Conservation (phyloP, 2,888 invertebrate species). For the Clunio marinus region DNA sequence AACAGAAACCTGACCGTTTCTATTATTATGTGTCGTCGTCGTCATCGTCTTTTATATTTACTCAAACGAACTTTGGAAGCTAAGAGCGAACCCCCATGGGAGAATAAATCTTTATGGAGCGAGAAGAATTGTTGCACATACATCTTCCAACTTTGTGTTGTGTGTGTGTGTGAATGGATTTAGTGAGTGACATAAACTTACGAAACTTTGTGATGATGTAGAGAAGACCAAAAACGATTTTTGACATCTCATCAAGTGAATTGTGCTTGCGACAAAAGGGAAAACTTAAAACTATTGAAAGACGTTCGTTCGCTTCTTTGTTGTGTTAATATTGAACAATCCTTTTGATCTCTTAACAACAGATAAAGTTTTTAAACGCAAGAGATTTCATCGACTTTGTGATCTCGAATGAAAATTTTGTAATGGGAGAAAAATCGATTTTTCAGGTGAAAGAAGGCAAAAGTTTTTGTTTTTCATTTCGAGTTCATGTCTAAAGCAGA, state of each 20-base stretch:
- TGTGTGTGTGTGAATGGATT: not conserved
- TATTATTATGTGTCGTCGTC: constrained; percentile 23
- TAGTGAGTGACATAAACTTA: not conserved
- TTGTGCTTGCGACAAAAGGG: constrained; percentile 13
- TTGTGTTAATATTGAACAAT: no score
- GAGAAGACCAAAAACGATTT: constrained; percentile 18
- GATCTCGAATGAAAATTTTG: no score
- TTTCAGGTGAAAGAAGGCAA: not conserved
- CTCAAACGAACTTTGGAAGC: not conserved
- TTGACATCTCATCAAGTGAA: constrained; percentile 24
- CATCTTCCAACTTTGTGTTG: not conserved
- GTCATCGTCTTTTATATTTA: constrained; percentile 14
- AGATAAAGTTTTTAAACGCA: not conserved
- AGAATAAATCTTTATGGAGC: not conserved
- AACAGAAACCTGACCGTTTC: constrained; percentile 21
- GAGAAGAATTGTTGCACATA: not conserved
- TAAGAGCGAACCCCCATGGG: not conserved
- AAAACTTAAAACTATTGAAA: not conserved
- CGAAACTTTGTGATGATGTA: not conserved
- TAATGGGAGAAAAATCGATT: not conserved
- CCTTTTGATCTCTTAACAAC: not conserved
- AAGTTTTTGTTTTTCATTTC: no score
- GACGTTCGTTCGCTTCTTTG: not conserved
- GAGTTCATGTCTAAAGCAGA: no score
- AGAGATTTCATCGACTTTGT: not conserved